Evolutionary conservation across 2,888 invertebrate species (phyloP), one percentile per base, ranked within the genome.

Genomic region (Acrobasis consociella): DNA sequence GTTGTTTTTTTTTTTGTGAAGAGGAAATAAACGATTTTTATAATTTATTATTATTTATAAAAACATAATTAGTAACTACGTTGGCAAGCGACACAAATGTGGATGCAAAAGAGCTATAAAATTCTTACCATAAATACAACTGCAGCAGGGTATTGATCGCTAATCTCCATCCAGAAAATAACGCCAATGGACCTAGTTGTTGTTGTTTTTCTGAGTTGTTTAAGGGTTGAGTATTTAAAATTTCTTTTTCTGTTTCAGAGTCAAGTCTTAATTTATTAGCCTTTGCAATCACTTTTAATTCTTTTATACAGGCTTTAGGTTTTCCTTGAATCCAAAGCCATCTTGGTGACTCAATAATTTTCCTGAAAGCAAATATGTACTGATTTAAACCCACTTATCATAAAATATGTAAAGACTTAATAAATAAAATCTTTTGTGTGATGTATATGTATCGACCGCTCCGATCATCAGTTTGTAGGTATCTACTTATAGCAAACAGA

Each of bases 341-440:
- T 66, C 94, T 89, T 3, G 95, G 95, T 53, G 95, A 95, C 86
- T 95, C 95, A 66, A 94, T 93, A 75, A 94, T 86, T 72, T 89
- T 92, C 81, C 94, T 95, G 72, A 42, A 79, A 78, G 37, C 56
- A 17, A 53, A n/a, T 38, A 22, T n/a, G n/a, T n/a, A n/a, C n/a
- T n/a, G n/a, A n/a, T n/a, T n/a, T n/a, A n/a, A n/a, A 31, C 31
- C 5, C 1, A 8, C 15, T 17, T 62, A 31, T n/a, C 58, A 16
- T 11, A 42, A 42, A 42, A 42, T 7, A 42, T 11, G 42, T 8
- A 3, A 39, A 9, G 7, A 42, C 31, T 31, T 31, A 31, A 31
- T 31, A 31, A 31, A 31, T 0, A 31, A 31, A 7, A 22, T 22
- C 5, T 22, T 22, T 31, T 22, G 22, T 22, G 22, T 22, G 22